phyloP scores from a whole-genome alignment of 2,888 invertebrate species.

The Dascillus cervinus region DNA sequence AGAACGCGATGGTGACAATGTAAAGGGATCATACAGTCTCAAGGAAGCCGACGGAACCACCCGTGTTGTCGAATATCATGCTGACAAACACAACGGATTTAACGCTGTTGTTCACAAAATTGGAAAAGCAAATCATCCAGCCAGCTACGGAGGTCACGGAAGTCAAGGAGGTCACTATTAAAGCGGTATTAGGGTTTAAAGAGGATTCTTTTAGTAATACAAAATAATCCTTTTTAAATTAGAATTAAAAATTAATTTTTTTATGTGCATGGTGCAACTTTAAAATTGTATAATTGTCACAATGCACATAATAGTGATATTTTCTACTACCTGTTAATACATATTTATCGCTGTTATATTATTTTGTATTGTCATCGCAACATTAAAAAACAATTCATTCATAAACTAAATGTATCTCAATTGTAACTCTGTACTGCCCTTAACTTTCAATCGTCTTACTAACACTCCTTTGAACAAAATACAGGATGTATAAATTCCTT shows the following conservation, averaged over 20 bases:
- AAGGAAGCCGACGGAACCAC: slow-evolving; percentile 52
- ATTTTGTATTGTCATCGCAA: no score
- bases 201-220: neutral
- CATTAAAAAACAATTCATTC: no score
- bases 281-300: no score
- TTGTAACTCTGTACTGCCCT: no score
- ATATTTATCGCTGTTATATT: no score
- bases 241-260: neutral
- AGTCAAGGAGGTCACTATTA: neutral
- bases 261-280: neutral
- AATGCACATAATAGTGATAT: no score
- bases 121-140: slow-evolving; percentile 26
- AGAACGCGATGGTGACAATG: slow-evolving; percentile 55
- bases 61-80: slow-evolving; percentile 52
- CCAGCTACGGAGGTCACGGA: no score
- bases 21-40: slow-evolving; percentile 53
- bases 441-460: no score
- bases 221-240: neutral
- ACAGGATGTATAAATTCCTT: no score
- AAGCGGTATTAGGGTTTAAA: neutral
- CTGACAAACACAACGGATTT: slow-evolving; percentile 53
- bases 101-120: slow-evolving; percentile 52
- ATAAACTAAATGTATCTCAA: no score
- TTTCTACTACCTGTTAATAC: no score
- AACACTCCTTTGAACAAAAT: no score